Conservation (phyloP, 2,888 invertebrate genomes). For the Epirrita christyi region DNA sequence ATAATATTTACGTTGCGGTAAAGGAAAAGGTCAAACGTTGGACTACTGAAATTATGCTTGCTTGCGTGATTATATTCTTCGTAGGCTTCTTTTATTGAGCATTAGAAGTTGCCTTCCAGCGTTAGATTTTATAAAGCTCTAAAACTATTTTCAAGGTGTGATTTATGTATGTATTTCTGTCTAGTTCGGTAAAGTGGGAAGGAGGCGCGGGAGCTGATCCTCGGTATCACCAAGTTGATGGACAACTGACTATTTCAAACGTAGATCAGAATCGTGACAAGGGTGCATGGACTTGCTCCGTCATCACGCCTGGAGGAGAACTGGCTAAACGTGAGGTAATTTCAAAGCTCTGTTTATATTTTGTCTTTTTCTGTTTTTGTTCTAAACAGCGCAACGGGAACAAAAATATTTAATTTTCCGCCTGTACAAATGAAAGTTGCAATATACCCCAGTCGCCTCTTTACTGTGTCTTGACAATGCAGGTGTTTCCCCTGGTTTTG, state of each 20-base stretch:
- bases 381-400: slow-evolving; percentile 7
- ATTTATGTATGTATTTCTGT: slow-evolving; percentile 5
- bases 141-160: not conserved
- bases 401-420: slow-evolving; percentile 24
- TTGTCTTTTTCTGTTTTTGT: slow-evolving; percentile 9
- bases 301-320: slow-evolving; percentile 90
- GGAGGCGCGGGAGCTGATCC: slow-evolving; percentile 78
- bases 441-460: slow-evolving; percentile 21
- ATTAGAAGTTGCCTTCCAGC: not conserved
- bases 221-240: slow-evolving; percentile 81
- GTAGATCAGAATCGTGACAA: slow-evolving; percentile 88
- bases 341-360: slow-evolving; percentile 13
- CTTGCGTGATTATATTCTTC: slow-evolving; percentile 2
- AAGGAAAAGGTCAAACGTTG: slow-evolving; percentile 22
- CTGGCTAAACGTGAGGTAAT: slow-evolving; percentile 89
- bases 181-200: slow-evolving; percentile 88
- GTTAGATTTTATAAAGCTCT: no score
- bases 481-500: slow-evolving; percentile 29
- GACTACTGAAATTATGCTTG: slow-evolving; percentile 11
- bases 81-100: slow-evolving; percentile 6
- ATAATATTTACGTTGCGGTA: slow-evolving; percentile 39
- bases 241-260: slow-evolving; percentile 85
- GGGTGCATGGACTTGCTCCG: slow-evolving; percentile 92
- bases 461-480: slow-evolving; percentile 35
- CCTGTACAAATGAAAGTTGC: slow-evolving; percentile 22